Evolutionary conservation across 2,888 invertebrate genomes (phyloP), one percentile per base, ranked within the genome.

Genomic region (Tenthredo mesomela): DNA sequence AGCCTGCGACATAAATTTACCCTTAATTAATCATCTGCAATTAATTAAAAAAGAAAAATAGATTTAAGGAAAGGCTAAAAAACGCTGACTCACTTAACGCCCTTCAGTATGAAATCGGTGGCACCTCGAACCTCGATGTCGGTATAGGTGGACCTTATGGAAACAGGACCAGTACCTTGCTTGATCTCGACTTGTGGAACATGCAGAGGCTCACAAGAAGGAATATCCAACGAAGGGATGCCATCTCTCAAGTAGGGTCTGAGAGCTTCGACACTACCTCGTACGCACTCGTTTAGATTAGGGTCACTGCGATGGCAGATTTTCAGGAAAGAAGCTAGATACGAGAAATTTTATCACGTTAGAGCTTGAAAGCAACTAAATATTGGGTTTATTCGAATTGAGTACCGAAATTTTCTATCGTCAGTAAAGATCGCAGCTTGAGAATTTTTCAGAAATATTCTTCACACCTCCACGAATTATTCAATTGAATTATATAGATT

Each of bases 161-260:
- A 95, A 33, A 97, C 94, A n/a, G 96, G 95, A 0, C 96, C 95
- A 9, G 96, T 94, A 0, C 96, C 95, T 88, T 96, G 95, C 91
- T 96, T 95, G 87, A 97, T 95, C 88, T 95, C 95, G 86, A 97
- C 94, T 83, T 95, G 95, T 0, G 97, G 96, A 18, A 97, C 94
- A 12, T 92, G 93, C 87, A 97, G 94, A 0, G 97, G 97, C 86
- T 97, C 97, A 86, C 96, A 93, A 0, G 95, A 94, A 0, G 97
- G 97, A 73, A 97, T 95, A 21, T 94, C 94, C 0, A 97, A 93
- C 89, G 96, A 96, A 0, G 95, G 95, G 78, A 97, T 96, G 2
- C 97, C 97, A 10, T 93, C 89, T 0, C 93, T 92, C 21, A 97
- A 92, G 58, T 95, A 93, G 0, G 95, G 95, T 61, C 94, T 94